Evolutionary conservation across 2,797 vertebrate species (phyloP).

Genomic region (Thalassophryne amazonica): DNA sequence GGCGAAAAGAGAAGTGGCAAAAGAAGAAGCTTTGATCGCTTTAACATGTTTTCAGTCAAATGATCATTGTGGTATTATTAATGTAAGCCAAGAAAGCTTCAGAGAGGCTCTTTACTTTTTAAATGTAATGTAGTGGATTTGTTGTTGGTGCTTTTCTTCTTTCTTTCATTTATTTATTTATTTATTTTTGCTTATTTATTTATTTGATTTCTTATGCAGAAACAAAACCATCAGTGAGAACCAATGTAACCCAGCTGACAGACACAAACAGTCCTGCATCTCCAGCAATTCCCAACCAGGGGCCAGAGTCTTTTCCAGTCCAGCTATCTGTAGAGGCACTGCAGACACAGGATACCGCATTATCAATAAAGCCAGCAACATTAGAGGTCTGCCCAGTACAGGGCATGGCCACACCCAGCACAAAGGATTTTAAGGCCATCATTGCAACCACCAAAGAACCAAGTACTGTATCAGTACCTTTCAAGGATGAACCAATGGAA

Average conservation of each 20-base stretch:
- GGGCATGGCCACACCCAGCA: conserved; percentile 60
- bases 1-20: no score
- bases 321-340: conserved; percentile 41
- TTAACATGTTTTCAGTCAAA: no score
- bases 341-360: conserved; percentile 50
- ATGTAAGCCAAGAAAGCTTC: no score
- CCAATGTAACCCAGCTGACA: conserved; percentile 22
- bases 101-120: no score
- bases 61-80: no score
- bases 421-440: conserved; percentile 76
- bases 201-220: conserved; percentile 44
- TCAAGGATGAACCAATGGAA: conserved; percentile 75
- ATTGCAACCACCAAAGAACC: conserved; percentile 80
- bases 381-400: conserved; percentile 54
- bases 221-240: conserved; percentile 57
- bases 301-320: conserved; percentile 32
- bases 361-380: conserved; percentile 64
- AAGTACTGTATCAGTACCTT: conserved; percentile 64
- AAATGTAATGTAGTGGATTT: no score
- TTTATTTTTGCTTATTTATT: no score
- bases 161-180: no score
- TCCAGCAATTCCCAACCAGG: conserved; percentile 42
- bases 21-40: no score
- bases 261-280: conserved; percentile 45
- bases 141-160: no score